phyloP scores from a whole-genome alignment of 2,113 vertebrate genomes.

The Trachemys scripta region DNA sequence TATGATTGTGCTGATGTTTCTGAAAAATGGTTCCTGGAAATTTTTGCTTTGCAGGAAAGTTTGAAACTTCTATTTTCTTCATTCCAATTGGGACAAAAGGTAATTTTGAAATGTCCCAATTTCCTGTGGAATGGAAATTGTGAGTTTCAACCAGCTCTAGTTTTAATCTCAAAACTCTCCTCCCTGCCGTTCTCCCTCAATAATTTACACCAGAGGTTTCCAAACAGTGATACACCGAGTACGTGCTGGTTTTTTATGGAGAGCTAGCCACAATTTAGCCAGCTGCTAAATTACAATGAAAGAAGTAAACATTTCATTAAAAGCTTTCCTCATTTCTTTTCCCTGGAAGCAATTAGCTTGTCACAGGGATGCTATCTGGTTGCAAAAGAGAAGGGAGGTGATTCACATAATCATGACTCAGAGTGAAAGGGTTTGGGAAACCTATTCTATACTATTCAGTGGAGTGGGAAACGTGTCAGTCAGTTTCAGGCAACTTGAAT shows the following conservation, averaged over 20 bases:
- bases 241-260: too few relatives aligned
- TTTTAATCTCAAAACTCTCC: neutral
- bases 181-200: neutral
- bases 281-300: neutral
- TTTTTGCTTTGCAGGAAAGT: neutral
- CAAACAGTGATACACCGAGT: neutral
- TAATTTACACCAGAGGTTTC: neutral
- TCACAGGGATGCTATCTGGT: neutral
- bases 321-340: neutral
- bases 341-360: neutral
- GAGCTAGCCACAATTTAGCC: neutral
- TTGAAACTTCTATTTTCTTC: neutral
- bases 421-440: neutral
- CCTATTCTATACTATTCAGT: neutral
- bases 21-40: neutral
- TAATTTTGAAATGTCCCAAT: neutral
- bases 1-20: neutral
- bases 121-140: neutral
- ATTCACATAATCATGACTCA: neutral
- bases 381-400: neutral
- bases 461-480: neutral
- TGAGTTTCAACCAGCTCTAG: neutral
- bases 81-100: neutral
- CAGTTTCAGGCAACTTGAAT: neutral
- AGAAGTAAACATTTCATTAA: neutral